Evolutionary conservation across 1,140 invertebrate species (phyloP), one percentile per base, ranked within the genome.

Genomic region (Eriocheir sinensis): DNA sequence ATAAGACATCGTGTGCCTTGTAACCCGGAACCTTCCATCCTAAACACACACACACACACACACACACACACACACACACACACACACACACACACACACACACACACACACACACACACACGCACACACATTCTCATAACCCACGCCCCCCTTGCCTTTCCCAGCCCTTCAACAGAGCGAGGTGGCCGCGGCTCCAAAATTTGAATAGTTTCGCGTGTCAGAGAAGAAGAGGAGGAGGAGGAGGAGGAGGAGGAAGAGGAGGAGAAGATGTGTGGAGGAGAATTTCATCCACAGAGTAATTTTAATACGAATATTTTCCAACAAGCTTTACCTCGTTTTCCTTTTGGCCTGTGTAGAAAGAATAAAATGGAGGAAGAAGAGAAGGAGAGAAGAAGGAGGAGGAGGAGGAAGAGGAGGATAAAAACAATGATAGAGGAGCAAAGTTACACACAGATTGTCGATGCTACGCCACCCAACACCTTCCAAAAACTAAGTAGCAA

Each of bases 41-140:
- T n/a, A n/a, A n/a, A 53, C 48, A 53, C 2, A 53, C 8, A 53
- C 48, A 53, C 48, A 53, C 48, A n/a, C 60, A 72, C 60, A 72
- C 60, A n/a, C 60, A 72, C 60, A 72, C 60, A n/a, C 60, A 72
- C 60, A 72, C 15, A 53, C 48, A 53, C 2, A 53, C 8, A 53
- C 48, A 53, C 48, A 53, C 48, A n/a, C 60, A 72, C 60, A 72
- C 60, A n/a, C 60, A 72, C 60, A 72, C 60, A n/a, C 60, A 72
- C 60, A 72, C 60, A 72, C 60, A 72, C 60, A 72, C 60, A 72
- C 60, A 72, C 60, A 72, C 60, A 72, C 60, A 72, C 60, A 72
- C 60, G n/a, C 21, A 72, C 60, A 72, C 60, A 72, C 60, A 72
- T 72, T 72, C 60, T 72, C 60, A 72, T 72, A 72, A 27, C 3